Percentiles rank a stretch among this genome's conserved stretches.
phyloP scores from a whole-genome alignment of 1,140 invertebrate species.

The Leptinotarsa texana region DNA sequence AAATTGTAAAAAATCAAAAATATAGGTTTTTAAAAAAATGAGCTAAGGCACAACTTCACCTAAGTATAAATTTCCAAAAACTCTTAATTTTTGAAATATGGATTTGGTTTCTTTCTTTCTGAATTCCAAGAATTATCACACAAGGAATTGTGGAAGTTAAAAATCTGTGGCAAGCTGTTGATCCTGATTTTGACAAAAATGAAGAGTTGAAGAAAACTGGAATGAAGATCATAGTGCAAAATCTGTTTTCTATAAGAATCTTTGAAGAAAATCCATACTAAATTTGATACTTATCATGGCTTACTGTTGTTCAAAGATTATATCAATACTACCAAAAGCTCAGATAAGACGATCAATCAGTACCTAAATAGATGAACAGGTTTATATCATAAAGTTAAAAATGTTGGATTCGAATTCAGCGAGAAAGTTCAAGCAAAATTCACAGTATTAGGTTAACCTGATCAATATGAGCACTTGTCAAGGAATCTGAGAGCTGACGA shows the following conservation, averaged over 20 bases:
- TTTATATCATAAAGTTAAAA: background rate
- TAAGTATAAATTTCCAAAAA: no score
- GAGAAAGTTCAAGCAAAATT: conserved; percentile 1
- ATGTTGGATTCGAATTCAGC: background rate
- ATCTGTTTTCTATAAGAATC: background rate
- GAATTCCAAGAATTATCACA: background rate
- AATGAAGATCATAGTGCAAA: background rate
- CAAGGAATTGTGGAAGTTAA: background rate
- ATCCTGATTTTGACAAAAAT: background rate
- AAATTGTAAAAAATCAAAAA: no score
- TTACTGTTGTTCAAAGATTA: background rate
- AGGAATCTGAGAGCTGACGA: no score
- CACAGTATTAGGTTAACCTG: background rate
- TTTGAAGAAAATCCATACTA: background rate
- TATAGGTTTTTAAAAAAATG: no score
- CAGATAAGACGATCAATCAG: background rate
- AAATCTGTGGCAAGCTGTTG: background rate
- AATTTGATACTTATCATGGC: background rate
- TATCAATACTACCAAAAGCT: background rate
- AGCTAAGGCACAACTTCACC: no score
- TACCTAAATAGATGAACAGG: background rate
- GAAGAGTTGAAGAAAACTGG: background rate
- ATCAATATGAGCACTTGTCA: background rate
- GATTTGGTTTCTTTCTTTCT: no score
- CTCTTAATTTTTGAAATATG: no score